A percentile compares a stretch with the other conserved stretches of the same genome.
Conservation (phyloP, 2,113 vertebrate species). For the Microcebus jonahi region DNA sequence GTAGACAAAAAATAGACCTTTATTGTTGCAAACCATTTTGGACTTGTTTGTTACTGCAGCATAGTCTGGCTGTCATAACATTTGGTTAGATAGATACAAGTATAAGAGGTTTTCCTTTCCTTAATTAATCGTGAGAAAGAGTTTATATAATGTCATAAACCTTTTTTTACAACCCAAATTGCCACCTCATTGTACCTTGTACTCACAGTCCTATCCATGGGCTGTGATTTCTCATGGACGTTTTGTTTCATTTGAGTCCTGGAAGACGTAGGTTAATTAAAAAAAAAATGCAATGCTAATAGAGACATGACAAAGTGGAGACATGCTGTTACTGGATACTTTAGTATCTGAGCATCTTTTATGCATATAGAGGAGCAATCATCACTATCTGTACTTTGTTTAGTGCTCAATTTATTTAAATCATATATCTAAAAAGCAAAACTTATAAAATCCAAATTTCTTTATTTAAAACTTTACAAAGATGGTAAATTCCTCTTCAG, state of each 20-base stretch:
- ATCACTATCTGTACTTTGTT: background rate
- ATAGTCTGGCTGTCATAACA: background rate
- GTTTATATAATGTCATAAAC: background rate
- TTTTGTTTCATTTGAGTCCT: conserved; percentile 18
- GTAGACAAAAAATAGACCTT: background rate
- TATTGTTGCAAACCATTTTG: background rate
- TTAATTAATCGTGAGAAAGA: background rate
- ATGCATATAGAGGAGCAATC: background rate
- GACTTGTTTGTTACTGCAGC: background rate
- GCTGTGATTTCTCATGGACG: background rate
- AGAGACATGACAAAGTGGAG: background rate
- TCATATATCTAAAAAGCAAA: background rate
- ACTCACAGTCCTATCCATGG: background rate
- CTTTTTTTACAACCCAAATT: background rate
- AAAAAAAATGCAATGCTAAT: background rate
- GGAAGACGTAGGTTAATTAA: background rate
- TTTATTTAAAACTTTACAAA: background rate
- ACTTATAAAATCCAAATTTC: background rate
- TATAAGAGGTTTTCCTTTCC: background rate
- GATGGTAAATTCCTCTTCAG: background rate
- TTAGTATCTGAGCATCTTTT: background rate
- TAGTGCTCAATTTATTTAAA: background rate
- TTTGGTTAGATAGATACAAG: background rate
- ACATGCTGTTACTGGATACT: background rate
- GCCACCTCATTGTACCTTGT: background rate